phyloP scores from a whole-genome alignment of 1,140 invertebrate genomes.

The Drosophila tani region DNA sequence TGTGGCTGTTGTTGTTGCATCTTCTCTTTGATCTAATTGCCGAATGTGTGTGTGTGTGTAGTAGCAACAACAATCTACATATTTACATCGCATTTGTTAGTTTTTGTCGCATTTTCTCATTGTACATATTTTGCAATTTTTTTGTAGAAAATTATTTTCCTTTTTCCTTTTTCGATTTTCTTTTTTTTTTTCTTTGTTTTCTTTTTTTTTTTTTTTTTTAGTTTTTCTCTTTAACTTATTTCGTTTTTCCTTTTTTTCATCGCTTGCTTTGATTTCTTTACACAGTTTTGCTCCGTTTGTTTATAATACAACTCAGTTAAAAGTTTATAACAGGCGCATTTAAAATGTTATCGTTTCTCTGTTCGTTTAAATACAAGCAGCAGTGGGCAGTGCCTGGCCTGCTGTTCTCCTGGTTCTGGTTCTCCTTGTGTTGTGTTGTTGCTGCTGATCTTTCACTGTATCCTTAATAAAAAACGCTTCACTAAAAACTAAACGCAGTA shows the following conservation, averaged over 20 bases:
- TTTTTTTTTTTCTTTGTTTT: slow-evolving; percentile 25
- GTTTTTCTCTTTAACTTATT: slow-evolving; percentile 48
- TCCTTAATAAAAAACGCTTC: slow-evolving; percentile 69
- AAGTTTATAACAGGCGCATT: slow-evolving; percentile 71
- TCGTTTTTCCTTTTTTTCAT: slow-evolving; percentile 19
- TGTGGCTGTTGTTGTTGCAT: slow-evolving; percentile 44
- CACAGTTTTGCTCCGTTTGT: slow-evolving; percentile 41
- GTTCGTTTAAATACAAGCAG: slow-evolving; percentile 62
- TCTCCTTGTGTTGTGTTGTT: slow-evolving; percentile 10
- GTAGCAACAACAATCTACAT: slow-evolving; percentile 72
- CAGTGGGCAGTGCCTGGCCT: slow-evolving; percentile 44
- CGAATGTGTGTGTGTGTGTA: slow-evolving; percentile 21
- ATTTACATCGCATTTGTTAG: slow-evolving; percentile 77
- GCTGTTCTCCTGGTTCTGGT: slow-evolving; percentile 15
- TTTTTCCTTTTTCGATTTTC: slow-evolving; percentile 59
- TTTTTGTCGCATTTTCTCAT: slow-evolving; percentile 67
- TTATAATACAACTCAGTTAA: slow-evolving; percentile 79
- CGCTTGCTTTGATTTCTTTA: slow-evolving; percentile 52
- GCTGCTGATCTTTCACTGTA: slow-evolving; percentile 52
- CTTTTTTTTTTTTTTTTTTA: slow-evolving; percentile 25
- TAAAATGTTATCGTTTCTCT: slow-evolving; percentile 70
- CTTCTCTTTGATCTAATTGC: slow-evolving; percentile 27
- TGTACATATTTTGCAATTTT: slow-evolving; percentile 60
- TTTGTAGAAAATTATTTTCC: slow-evolving; percentile 69
- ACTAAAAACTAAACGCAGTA: slow-evolving; percentile 71